A percentile compares a stretch with the other conserved stretches of the same genome.
Conservation (phyloP, 2,888 invertebrate genomes). For the Pheosia gnoma region DNA sequence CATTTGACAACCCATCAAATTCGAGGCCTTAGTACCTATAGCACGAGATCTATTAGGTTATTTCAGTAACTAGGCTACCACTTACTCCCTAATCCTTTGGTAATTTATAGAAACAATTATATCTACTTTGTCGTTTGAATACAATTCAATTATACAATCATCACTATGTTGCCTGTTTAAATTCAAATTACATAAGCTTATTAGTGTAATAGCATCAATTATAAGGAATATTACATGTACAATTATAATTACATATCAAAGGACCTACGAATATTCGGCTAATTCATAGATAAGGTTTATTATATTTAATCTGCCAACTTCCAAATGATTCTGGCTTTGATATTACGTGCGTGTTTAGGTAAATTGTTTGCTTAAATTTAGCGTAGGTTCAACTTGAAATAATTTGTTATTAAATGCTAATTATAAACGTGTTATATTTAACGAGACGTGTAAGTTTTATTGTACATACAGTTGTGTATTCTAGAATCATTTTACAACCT, state of each 20-base stretch:
- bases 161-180: background rate
- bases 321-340: background rate
- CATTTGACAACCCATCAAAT: too few species aligned
- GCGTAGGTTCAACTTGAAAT: background rate
- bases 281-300: background rate
- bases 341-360: background rate
- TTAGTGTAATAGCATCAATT: background rate
- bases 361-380: background rate
- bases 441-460: too few species aligned
- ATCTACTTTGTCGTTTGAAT: background rate
- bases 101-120: too few species aligned
- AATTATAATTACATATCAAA: background rate
- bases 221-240: background rate
- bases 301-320: background rate
- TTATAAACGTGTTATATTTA: too few species aligned
- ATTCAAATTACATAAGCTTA: background rate
- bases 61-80: too few species aligned
- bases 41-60: too few species aligned
- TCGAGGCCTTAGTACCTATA: too few species aligned
- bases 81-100: too few species aligned
- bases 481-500: too few species aligned
- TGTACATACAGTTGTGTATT: too few species aligned
- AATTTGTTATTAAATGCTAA: too few species aligned
- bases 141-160: background rate
- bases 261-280: background rate